These are phyloP conservation scores for Hipposideros armiger DNA, from an alignment of 2,113 vertebrate species.

Conservation along the genomic window DNA sequence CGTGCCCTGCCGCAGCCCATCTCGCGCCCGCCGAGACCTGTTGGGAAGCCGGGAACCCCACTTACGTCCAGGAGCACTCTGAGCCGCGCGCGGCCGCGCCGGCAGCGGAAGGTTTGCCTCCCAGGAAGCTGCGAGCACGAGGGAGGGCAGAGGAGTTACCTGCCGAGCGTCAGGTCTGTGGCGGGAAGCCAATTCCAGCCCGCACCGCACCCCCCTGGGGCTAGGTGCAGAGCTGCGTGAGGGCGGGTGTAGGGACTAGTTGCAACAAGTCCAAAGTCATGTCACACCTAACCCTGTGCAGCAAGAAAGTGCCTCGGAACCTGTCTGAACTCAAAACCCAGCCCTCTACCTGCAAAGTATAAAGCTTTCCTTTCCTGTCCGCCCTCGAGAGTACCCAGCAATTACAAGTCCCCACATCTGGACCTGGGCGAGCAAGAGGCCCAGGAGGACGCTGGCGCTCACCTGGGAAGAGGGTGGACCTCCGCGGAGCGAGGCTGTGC, in stretches of 20 bases:
- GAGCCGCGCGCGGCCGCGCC: background rate
- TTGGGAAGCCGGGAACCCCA: background rate
- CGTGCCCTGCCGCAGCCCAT: fast-evolving
- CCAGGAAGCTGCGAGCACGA: constrained; percentile 49
- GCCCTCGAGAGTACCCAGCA: background rate
- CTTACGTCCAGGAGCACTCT: background rate
- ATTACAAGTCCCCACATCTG: background rate
- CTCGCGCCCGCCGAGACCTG: fast-evolving
- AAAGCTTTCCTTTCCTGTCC: background rate
- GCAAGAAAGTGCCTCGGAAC: constrained; percentile 86
- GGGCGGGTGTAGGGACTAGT: constrained; percentile 92
- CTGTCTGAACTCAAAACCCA: constrained; percentile 89
- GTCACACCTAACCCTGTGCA: constrained; percentile 82
- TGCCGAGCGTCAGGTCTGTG: constrained; percentile 54
- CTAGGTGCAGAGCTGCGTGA: constrained; percentile 60
- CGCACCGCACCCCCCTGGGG: constrained; percentile 26
- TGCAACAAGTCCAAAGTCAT: constrained; percentile 89
- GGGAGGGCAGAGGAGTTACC: constrained; percentile 43
- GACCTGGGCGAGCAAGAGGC: background rate
- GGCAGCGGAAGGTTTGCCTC: background rate
- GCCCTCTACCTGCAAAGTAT: constrained; percentile 75
- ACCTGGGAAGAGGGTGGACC: constrained; percentile 1
- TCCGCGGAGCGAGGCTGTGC: fast-evolving
- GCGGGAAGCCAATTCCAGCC: background rate
- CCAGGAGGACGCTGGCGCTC: background rate